These are phyloP conservation scores for Epicauta chinensis DNA, from an alignment of 1,140 invertebrate genomes.

Conservation along the genomic window DNA sequence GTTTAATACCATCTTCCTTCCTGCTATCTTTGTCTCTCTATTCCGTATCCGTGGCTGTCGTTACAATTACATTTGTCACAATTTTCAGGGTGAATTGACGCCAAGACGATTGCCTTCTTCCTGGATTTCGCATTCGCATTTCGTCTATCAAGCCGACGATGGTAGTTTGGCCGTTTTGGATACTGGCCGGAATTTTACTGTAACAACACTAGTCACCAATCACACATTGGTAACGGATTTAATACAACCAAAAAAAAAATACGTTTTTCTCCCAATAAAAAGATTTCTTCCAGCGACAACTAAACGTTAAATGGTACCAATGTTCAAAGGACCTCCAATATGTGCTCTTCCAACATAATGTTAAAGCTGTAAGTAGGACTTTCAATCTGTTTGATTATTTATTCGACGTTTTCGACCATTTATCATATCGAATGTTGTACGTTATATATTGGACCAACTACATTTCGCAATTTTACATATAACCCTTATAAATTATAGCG, in stretches of 20 bases:
- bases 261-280: too few relatives aligned
- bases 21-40: constrained; percentile 2
- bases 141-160: constrained; percentile 78
- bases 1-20: constrained; percentile 5
- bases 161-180: constrained; percentile 69
- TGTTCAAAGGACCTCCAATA: constrained; percentile 73
- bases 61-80: constrained; percentile 16
- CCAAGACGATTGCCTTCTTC: constrained; percentile 65
- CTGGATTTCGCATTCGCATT: constrained; percentile 71
- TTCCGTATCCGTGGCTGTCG: constrained; percentile 1
- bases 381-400: too few relatives aligned
- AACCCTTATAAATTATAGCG: too few relatives aligned
- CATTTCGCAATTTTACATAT: too few relatives aligned
- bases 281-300: constrained; percentile 73
- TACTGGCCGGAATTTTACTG: constrained; percentile 62
- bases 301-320: constrained; percentile 76
- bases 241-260: too few relatives aligned
- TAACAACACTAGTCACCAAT: constrained; percentile 73
- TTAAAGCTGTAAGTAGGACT: constrained; percentile 64
- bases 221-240: constrained; percentile 64
- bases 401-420: too few relatives aligned
- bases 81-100: constrained; percentile 59
- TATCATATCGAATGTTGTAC: too few relatives aligned
- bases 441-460: too few relatives aligned
- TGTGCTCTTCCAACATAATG: constrained; percentile 78